These are phyloP conservation scores for Parnassius apollo DNA, from an alignment of 2,888 invertebrate genomes.

Conservation along the genomic window DNA sequence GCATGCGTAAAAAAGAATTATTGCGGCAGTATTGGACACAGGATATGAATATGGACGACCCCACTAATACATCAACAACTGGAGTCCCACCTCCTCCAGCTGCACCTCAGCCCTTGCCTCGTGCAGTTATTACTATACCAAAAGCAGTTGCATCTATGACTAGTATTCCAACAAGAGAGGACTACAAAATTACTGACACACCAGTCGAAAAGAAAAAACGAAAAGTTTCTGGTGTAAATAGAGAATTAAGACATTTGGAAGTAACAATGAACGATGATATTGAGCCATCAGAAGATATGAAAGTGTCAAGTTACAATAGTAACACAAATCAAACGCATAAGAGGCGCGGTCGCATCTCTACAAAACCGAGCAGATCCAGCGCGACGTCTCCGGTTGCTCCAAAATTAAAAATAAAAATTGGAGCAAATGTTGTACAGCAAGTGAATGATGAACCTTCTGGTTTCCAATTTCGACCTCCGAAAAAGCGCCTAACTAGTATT, in stretches of 20 bases:
- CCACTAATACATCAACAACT: slow-evolving; percentile 75
- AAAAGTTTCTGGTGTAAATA: slow-evolving; percentile 74
- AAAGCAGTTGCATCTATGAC: slow-evolving; percentile 95
- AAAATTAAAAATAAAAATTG: slow-evolving; percentile 90
- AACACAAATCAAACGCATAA: slow-evolving; percentile 49
- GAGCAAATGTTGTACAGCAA: slow-evolving; percentile 80
- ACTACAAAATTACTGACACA: slow-evolving; percentile 86
- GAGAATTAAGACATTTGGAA: slow-evolving; percentile 85
- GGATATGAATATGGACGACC: slow-evolving; percentile 92
- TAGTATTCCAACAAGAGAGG: slow-evolving; percentile 91
- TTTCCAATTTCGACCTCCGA: slow-evolving; percentile 86
- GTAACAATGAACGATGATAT: slow-evolving; percentile 80
- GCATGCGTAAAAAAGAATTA: slow-evolving; percentile 95
- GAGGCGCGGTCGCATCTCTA: slow-evolving; percentile 54
- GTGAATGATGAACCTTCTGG: slow-evolving; percentile 71
- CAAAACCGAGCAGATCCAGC: slow-evolving; percentile 48
- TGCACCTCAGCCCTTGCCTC: slow-evolving; percentile 81
- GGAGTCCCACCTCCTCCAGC: slow-evolving; percentile 80
- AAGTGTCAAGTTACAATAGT: slow-evolving; percentile 49
- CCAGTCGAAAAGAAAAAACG: slow-evolving; percentile 86
- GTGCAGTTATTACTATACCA: slow-evolving; percentile 90
- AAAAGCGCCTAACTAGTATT: slow-evolving; percentile 85
- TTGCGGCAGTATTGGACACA: slow-evolving; percentile 90
- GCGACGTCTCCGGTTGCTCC: slow-evolving; percentile 74
- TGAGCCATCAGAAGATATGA: slow-evolving; percentile 63